Percentiles rank a stretch among this genome's conserved stretches.
Evolutionary conservation across 2,797 vertebrate genomes (phyloP).

Genomic region (Leptoclinus maculatus): DNA sequence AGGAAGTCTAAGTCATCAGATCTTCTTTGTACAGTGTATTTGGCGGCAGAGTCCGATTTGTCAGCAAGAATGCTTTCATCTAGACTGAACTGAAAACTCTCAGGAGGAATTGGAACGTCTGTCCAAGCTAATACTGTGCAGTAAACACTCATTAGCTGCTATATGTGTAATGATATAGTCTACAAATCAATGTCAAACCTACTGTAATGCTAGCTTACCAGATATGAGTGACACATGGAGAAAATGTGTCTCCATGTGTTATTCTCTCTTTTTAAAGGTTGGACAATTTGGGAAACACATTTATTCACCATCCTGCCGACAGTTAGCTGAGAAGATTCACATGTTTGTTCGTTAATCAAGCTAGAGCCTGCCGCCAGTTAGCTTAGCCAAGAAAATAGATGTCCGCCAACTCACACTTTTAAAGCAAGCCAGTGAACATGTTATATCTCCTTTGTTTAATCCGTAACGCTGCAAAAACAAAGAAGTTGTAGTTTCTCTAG

Average conservation of each 20-base stretch:
- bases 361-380: background rate
- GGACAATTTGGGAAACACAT: background rate
- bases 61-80: slow-evolving; percentile 15
- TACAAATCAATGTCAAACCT: background rate
- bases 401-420: background rate
- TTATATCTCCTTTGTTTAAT: background rate
- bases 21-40: background rate
- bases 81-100: slow-evolving; percentile 4
- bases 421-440: background rate
- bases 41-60: slow-evolving; percentile 22
- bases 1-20: slow-evolving; percentile 48
- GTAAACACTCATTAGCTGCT: slow-evolving; percentile 6
- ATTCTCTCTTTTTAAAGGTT: background rate
- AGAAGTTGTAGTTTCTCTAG: background rate
- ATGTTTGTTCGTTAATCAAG: background rate
- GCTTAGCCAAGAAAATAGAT: background rate
- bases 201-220: background rate
- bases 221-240: background rate
- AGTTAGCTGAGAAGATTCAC: background rate
- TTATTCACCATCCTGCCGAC: background rate
- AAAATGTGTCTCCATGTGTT: background rate
- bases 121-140: slow-evolving; percentile 20
- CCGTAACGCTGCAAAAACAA: background rate
- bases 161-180: background rate
- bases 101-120: background rate